These are phyloP conservation scores for Aythya fuligula DNA, from an alignment of 2,797 vertebrate species.

Conservation along the genomic window DNA sequence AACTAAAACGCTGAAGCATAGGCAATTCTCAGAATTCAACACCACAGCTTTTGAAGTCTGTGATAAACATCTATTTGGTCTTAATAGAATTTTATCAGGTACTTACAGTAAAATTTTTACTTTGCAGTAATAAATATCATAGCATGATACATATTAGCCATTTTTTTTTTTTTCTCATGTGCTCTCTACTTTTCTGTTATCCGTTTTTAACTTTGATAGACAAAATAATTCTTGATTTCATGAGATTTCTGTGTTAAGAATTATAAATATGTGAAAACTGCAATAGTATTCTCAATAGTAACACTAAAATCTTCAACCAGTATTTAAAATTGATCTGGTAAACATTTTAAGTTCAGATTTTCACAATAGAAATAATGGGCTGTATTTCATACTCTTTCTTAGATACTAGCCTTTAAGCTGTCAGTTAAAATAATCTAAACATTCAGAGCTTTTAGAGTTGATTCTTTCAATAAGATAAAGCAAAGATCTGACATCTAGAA, in stretches of 20 bases:
- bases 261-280: background rate
- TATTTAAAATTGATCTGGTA: conserved; percentile 48
- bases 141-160: background rate
- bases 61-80: background rate
- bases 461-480: conserved; percentile 65
- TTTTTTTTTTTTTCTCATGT: conserved; percentile 10
- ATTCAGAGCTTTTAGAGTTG: conserved; percentile 53
- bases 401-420: conserved; percentile 43
- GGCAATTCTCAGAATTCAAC: background rate
- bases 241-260: background rate
- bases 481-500: conserved; percentile 50
- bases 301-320: background rate
- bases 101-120: background rate
- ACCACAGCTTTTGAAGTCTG: background rate
- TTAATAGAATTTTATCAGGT: background rate
- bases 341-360: background rate
- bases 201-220: background rate
- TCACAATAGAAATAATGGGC: conserved; percentile 23
- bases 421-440: conserved; percentile 50
- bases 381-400: conserved; percentile 22
- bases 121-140: background rate
- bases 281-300: background rate
- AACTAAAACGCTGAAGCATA: background rate
- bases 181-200: background rate
- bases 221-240: background rate